Conservation (phyloP, 2,888 invertebrate species). For the Plusia festucae region DNA sequence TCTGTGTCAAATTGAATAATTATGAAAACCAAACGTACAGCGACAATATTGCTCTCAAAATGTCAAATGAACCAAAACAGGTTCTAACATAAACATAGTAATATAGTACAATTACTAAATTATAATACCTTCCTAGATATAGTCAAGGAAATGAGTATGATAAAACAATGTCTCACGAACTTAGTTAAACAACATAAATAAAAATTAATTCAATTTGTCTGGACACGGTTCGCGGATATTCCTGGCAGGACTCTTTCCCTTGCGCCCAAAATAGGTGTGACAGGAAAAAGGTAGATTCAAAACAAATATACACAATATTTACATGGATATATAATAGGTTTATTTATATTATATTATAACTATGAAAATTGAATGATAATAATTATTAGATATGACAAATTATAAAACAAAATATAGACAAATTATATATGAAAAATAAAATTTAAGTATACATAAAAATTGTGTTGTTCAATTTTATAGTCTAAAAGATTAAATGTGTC, state of each 20-base stretch:
- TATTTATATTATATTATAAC: no score
- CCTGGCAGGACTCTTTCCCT: not conserved
- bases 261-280: not conserved
- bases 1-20: not conserved
- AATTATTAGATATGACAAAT: no score
- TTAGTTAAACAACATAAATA: conserved; percentile 2
- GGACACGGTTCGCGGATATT: not conserved
- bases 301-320: not conserved
- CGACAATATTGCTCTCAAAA: not conserved
- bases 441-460: no score
- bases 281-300: not conserved
- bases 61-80: not conserved
- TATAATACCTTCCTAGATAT: not conserved
- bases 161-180: not conserved
- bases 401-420: no score
- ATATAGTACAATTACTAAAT: not conserved
- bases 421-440: no score
- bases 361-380: no score
- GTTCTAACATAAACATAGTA: not conserved
- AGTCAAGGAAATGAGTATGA: not conserved
- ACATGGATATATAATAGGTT: not conserved
- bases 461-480: no score
- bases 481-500: no score
- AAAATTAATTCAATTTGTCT: conserved; percentile 1
- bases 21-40: no score